Conservation (phyloP, 2,888 invertebrate genomes). For the Autographa pulchrina region DNA sequence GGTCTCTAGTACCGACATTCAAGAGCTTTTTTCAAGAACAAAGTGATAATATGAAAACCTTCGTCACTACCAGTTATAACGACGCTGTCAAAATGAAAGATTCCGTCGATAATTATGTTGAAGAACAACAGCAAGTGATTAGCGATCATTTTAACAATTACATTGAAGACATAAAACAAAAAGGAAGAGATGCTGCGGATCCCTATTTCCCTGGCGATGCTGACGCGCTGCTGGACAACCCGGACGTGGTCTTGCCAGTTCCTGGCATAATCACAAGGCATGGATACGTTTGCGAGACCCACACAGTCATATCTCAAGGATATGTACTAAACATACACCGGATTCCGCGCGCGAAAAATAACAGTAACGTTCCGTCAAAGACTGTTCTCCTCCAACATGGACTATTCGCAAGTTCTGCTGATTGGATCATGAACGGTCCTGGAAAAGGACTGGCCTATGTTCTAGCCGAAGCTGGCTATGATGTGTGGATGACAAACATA, state of each 20-base stretch:
- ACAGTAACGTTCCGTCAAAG: conserved; percentile 66
- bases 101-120: conserved; percentile 73
- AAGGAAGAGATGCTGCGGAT: conserved; percentile 69
- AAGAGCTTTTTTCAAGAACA: conserved; percentile 60
- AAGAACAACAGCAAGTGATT: conserved; percentile 73
- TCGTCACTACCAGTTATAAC: conserved; percentile 65
- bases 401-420: conserved; percentile 93
- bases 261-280: conserved; percentile 83
- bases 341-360: conserved; percentile 90
- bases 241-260: conserved; percentile 77
- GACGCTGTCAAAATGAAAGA: conserved; percentile 67
- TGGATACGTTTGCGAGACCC: conserved; percentile 93
- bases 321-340: conserved; percentile 94
- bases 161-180: conserved; percentile 71
- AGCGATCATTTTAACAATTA: conserved; percentile 72
- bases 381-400: conserved; percentile 94
- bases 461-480: conserved; percentile 92
- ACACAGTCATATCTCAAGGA: conserved; percentile 93
- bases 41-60: conserved; percentile 66
- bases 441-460: conserved; percentile 91
- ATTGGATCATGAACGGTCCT: conserved; percentile 93
- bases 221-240: conserved; percentile 68
- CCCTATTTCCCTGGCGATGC: conserved; percentile 66
- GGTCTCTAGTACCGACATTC: conserved; percentile 55
- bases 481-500: conserved; percentile 95